Base-by-base conservation (phyloP, 64 coral and sea anemone species). In the Stichodactyla mertensii region DNA sequence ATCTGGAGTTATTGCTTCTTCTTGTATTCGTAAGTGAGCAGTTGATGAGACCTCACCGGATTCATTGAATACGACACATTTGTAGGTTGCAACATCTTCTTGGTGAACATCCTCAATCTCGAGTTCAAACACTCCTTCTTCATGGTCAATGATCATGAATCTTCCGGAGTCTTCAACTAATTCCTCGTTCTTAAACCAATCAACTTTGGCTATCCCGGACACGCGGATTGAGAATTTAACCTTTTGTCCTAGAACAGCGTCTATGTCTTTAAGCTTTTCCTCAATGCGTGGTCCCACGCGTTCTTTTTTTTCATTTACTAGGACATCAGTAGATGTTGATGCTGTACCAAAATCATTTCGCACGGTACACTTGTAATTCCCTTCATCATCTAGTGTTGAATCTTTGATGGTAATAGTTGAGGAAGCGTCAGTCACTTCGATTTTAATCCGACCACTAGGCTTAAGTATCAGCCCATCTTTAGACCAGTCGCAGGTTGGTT, bases 341-440 rank as follows among this genome's bases (percentile, higher is more conserved):
- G 36, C 85, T 19, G 82, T 60, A 28, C 89, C 93, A 5, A 82
- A 74, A 10, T 95, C 89, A 66, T 88, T 95, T 83, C 78, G 60
- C 55, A 88, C 84, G 45, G 88, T 82, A 27, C 94, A 95, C 83
- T 92, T 89, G 54, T 95, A 95, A 61, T 84, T 83, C 16, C 87
- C 93, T 61, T 95, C 93, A 71, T 92, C 92, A 31, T 94, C 88
- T 23, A 87, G 64, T 11, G 88, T 89, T 51, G 85, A 66, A 51
- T 90, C 84, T 15, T 51, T 62, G 80, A 94, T 90, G 20, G 80
- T 86, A 20, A 94, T 64, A 64, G 92, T 77, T 16, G 84, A 78
- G 10, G 89, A 80, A 12, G 89, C 62, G 52, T 87, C 92, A 64
- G 84, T 83, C 59, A 87, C 83, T 18, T 84, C 31, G 14, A 77